A percentile compares a stretch with the other conserved stretches of the same genome.
These are phyloP conservation scores for Eupithecia vulgata DNA, from an alignment of 2,888 invertebrate genomes.

Conservation along the genomic window DNA sequence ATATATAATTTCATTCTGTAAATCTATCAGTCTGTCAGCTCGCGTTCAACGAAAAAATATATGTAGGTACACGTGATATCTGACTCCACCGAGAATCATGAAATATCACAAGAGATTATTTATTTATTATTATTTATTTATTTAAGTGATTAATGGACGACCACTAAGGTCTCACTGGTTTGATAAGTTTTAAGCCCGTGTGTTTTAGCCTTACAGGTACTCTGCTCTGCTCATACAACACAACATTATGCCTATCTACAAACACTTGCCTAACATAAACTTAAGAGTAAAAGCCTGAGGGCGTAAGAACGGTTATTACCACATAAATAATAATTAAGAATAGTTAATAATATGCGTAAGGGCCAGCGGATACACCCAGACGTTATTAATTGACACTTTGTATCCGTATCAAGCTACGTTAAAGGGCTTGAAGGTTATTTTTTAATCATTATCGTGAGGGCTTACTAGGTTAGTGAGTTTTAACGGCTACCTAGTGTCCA, in stretches of 20 bases:
- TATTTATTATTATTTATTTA: too few species aligned
- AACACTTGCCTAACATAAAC: not conserved
- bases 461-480: not conserved
- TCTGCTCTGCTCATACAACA: not conserved
- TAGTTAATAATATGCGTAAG: slow-evolving; percentile 19
- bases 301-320: slow-evolving; percentile 29
- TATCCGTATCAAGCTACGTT: not conserved
- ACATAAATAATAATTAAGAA: slow-evolving; percentile 23
- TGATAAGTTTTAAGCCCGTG: not conserved
- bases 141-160: too few species aligned
- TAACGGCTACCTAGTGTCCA: too few species aligned
- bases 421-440: not conserved
- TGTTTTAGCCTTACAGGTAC: not conserved
- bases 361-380: slow-evolving; percentile 27
- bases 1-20: too few species aligned
- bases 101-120: too few species aligned
- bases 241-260: not conserved
- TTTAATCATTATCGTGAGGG: not conserved
- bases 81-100: too few species aligned
- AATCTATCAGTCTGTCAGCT: too few species aligned
- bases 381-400: slow-evolving; percentile 18
- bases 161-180: too few species aligned
- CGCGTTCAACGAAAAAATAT: too few species aligned
- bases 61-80: too few species aligned
- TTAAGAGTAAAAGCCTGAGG: slow-evolving; percentile 4